Base-by-base conservation (phyloP, 1,140 invertebrate species). In the Bacillus rossius region DNA sequence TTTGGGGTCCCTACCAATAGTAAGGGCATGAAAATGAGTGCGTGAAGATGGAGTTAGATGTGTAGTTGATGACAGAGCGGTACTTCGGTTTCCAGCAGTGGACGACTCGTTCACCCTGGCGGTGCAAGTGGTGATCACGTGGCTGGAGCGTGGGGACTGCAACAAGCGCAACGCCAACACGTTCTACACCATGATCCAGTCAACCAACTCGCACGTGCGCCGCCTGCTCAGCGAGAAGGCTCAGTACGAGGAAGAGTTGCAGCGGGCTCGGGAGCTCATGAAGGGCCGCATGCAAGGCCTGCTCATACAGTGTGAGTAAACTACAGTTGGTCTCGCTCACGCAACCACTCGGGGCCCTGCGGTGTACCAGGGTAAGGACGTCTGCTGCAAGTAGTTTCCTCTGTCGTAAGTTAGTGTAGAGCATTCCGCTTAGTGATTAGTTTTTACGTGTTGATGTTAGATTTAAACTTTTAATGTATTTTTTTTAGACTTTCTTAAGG, bases 161-260 rank as follows among this genome's bases (percentile, higher is more conserved):
- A 90, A 81, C 59, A 94, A 95, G 72, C 81, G 87, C 49, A 96
- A 94, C 71, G 83, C 90, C 0, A 92, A 90, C 67, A 83, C 81
- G 1, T 97, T 98, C 75, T 97, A 96, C 72, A 91, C 90, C 1
- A 89, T 98, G 85, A 91, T 98, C 55, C 94, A 98, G 73, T 91
- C 89, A 14, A 91, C 88, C 0, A 94, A 96, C 73, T 90, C 91
- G 2, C 93, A 96, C 65, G 87, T 96, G 0, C 77, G 92, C 14
- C 76, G 92, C 42, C 75, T 98, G 2, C 79, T 92, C 29, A 84
- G 79, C 42, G 94, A 96, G 69, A 96, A 94, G 71, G 81, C 81
- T 50, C 80, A 84, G 43, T 85, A 90, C 57, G 92, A 96, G 72
- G 91, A 95, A 51, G 93, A 96, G 70, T 72, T 94, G 5, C 81